Conservation (phyloP, 2,888 invertebrate genomes). For the Calameuta filiformis region DNA sequence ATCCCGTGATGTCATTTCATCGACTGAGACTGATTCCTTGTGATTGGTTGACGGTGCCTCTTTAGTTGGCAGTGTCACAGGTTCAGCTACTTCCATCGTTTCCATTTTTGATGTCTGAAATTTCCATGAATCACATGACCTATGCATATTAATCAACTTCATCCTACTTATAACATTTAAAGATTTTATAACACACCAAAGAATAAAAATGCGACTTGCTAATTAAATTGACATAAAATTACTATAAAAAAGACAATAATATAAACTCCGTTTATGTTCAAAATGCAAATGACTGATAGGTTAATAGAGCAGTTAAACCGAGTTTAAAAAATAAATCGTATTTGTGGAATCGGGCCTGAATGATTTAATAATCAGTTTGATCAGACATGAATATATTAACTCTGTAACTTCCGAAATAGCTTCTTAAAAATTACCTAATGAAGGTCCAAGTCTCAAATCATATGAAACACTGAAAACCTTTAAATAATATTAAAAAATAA, state of each 20-base stretch:
- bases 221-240: background rate
- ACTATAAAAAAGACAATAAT: background rate
- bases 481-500: background rate
- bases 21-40: conserved; percentile 74
- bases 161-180: background rate
- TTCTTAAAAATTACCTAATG: background rate
- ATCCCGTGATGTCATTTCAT: conserved; percentile 99
- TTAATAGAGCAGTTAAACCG: no score
- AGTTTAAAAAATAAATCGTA: no score
- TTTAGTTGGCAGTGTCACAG: conserved; percentile 55
- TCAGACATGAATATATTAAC: background rate
- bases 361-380: background rate
- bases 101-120: conserved; percentile 65
- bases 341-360: background rate
- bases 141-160: background rate
- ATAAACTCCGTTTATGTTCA: no score
- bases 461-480: background rate
- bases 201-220: background rate
- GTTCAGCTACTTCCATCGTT: conserved; percentile 68
- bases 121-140: background rate
- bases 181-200: background rate
- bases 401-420: background rate
- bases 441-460: background rate
- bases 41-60: conserved; percentile 49
- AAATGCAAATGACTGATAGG: no score